A percentile compares a stretch with the other conserved stretches of the same genome.
phyloP scores from a whole-genome alignment of 2,888 invertebrate genomes.

The Paralinhomoeus sp. region DNA sequence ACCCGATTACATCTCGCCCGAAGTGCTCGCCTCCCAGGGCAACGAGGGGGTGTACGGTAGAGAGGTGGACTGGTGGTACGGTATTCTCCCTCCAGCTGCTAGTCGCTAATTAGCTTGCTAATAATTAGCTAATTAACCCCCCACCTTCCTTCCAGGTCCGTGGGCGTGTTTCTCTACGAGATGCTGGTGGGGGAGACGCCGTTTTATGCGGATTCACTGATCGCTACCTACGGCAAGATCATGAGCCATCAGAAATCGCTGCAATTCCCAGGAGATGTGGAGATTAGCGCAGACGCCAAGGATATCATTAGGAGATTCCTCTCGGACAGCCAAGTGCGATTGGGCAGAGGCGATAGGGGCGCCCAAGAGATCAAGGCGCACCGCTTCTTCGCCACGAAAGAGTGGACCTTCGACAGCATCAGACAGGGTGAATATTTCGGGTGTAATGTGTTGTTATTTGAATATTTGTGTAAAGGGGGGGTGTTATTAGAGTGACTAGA shows the following conservation, averaged over 20 bases:
- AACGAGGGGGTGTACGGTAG: constrained; percentile 82
- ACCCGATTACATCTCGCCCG: constrained; percentile 96
- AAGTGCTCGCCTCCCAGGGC: constrained; percentile 86
- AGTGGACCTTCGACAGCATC: constrained; percentile 91
- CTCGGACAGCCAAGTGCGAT: constrained; percentile 45
- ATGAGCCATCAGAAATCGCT: constrained; percentile 95
- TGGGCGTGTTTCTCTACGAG: constrained; percentile 93
- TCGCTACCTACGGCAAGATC: constrained; percentile 92
- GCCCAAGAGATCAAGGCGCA: constrained; percentile 83
- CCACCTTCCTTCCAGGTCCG: constrained; percentile 67
- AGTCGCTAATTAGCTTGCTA: too few species aligned
- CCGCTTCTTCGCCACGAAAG: constrained; percentile 80
- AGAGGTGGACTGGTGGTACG: constrained; percentile 44
- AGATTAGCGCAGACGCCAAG: constrained; percentile 50
- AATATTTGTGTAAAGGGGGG: too few species aligned
- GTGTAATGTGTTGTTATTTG: too few species aligned
- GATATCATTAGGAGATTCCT: constrained; percentile 72
- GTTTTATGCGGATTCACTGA: constrained; percentile 91
- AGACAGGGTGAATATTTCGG: constrained; percentile 46
- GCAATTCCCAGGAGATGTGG: constrained; percentile 69
- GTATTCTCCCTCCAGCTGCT: too few species aligned
- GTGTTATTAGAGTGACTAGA: too few species aligned
- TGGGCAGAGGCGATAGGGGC: constrained; percentile 73
- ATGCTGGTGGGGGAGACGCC: constrained; percentile 91
- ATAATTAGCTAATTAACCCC: constrained; percentile 24